Percentiles rank a stretch among this genome's conserved stretches.
Evolutionary conservation across 2,797 vertebrate species (phyloP).

Genomic region (Molossus alvarezi): DNA sequence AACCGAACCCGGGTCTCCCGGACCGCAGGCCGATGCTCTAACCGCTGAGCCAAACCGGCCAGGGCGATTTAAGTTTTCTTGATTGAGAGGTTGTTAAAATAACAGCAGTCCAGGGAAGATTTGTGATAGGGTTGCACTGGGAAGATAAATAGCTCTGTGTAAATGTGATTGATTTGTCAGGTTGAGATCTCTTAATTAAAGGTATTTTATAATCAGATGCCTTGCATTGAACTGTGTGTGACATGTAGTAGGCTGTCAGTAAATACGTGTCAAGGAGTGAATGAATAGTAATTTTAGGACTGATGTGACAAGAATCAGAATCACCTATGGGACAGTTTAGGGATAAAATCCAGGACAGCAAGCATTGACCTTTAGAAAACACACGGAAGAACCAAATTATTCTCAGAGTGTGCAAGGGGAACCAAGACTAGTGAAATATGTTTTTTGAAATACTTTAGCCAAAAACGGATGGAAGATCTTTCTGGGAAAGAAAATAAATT

Average conservation of each 20-base stretch:
- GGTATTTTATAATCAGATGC: constrained; percentile 20
- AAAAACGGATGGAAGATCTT: not conserved
- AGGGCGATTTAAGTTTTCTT: not conserved
- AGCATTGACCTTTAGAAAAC: constrained; percentile 1
- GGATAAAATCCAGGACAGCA: constrained; percentile 29
- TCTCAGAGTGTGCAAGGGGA: constrained; percentile 33
- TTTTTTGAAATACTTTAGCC: constrained; percentile 52
- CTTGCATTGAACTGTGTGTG: constrained; percentile 7
- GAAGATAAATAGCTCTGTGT: constrained; percentile 47
- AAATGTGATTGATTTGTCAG: constrained; percentile 53
- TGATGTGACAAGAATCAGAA: not conserved
- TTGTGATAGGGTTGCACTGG: constrained; percentile 18
- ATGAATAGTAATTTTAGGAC: not conserved
- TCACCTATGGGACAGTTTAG: not conserved
- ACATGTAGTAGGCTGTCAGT: not conserved
- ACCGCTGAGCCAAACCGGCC: no score
- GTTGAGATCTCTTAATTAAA: constrained; percentile 26
- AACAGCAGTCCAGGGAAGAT: not conserved
- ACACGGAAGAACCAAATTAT: constrained; percentile 18
- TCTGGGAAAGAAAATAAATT: constrained; percentile 28
- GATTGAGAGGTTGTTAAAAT: constrained; percentile 27
- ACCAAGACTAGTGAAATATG: not conserved
- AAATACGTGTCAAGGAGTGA: constrained; percentile 30
- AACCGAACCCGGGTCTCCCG: no score
- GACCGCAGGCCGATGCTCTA: no score